Evolutionary conservation across 1,140 invertebrate genomes (phyloP).

Genomic region (Drosophila ananassae): DNA sequence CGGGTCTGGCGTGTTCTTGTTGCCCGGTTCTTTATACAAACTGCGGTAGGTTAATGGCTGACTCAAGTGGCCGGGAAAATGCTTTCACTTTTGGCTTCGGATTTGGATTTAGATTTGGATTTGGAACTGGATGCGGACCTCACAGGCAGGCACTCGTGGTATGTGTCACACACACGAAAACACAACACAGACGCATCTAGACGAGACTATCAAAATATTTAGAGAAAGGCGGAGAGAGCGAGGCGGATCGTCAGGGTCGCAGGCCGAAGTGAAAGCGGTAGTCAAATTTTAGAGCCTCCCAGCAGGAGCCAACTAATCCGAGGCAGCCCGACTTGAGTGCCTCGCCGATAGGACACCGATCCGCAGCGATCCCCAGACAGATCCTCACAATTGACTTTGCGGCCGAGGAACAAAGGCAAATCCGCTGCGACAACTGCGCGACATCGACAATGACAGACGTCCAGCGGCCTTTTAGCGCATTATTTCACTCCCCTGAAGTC

Average conservation of each 20-base stretch:
- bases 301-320: constrained; percentile 71
- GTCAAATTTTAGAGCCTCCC: constrained; percentile 67
- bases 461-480: constrained; percentile 58
- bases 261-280: constrained; percentile 72
- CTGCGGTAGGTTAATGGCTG: constrained; percentile 77
- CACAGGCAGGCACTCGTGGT: constrained; percentile 61
- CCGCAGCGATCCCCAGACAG: constrained; percentile 2
- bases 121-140: constrained; percentile 48
- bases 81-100: constrained; percentile 59
- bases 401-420: constrained; percentile 67
- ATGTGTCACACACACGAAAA: constrained; percentile 60
- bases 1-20: constrained; percentile 33
- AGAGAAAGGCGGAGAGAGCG: constrained; percentile 61
- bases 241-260: constrained; percentile 17
- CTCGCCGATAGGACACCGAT: constrained; percentile 6
- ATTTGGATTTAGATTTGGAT: constrained; percentile 20
- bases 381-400: constrained; percentile 76
- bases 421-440: constrained; percentile 67
- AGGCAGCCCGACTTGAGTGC: constrained; percentile 11
- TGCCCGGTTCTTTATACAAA: constrained; percentile 57
- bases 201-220: constrained; percentile 73
- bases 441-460: constrained; percentile 67
- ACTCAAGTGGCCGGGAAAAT: constrained; percentile 67
- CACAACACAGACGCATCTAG: constrained; percentile 42
- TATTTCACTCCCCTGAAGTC: constrained; percentile 55